A percentile compares a stretch with the other conserved stretches of the same genome.
These are phyloP conservation scores for Leptinotarsa haldemani DNA, from an alignment of 2,888 invertebrate species.

Conservation along the genomic window DNA sequence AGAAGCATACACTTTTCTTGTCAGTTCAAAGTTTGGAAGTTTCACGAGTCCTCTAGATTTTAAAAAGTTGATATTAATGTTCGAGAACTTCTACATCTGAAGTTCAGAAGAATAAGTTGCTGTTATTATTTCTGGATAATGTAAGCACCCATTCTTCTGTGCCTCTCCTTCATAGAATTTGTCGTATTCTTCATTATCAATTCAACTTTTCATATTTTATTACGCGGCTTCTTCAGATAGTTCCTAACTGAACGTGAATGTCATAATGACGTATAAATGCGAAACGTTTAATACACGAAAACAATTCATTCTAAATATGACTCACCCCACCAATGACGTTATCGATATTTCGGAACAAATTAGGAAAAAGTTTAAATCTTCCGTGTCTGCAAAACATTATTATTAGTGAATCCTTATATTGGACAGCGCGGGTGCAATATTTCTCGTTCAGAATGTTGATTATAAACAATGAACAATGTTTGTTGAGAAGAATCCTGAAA, in stretches of 20 bases:
- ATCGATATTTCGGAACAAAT: not conserved
- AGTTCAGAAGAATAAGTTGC: not conserved
- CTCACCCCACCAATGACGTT: too few relatives aligned
- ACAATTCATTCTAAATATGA: too few relatives aligned
- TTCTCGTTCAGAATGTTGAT: not conserved
- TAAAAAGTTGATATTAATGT: not conserved
- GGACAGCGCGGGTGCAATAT: not conserved
- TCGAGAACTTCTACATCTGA: not conserved
- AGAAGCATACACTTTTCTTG: not conserved
- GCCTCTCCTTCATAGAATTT: not conserved
- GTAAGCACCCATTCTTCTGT: not conserved
- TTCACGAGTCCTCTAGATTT: not conserved
- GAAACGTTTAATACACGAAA: too few relatives aligned
- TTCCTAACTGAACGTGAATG: not conserved
- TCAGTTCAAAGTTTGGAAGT: not conserved
- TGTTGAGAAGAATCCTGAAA: not conserved
- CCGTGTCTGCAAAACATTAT: not conserved
- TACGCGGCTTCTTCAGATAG: not conserved
- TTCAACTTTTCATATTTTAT: not conserved
- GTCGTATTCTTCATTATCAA: not conserved
- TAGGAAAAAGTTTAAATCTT: not conserved
- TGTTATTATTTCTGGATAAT: not conserved
- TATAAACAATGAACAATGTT: not conserved
- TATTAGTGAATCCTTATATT: not conserved
- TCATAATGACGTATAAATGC: not conserved